phyloP scores from a whole-genome alignment of 2,888 invertebrate genomes.

The Abscondita cerata region DNA sequence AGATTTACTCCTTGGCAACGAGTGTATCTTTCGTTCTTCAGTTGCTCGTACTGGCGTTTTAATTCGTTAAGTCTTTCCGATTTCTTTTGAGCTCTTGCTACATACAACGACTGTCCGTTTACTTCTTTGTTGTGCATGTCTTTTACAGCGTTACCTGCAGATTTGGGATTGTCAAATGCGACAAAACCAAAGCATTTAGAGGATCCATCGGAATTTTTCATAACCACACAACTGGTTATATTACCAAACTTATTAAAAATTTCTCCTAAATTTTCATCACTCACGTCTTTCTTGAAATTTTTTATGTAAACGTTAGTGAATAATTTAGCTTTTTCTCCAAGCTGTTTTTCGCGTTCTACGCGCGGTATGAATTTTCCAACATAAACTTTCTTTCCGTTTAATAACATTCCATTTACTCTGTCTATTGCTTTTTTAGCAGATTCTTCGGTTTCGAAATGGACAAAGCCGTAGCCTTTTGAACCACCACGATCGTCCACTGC shows the following conservation, averaged over 20 bases:
- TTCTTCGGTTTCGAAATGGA: constrained; percentile 98
- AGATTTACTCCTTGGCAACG: constrained; percentile 71
- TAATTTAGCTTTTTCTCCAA: constrained; percentile 92
- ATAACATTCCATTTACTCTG: constrained; percentile 97
- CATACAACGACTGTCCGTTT: constrained; percentile 80
- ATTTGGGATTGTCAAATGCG: constrained; percentile 94
- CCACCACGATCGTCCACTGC: constrained; percentile 93
- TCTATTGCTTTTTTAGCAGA: constrained; percentile 97
- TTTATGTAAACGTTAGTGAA: constrained; percentile 99
- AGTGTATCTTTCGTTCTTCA: constrained; percentile 89
- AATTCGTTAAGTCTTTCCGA: constrained; percentile 96
- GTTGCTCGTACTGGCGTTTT: constrained; percentile 92
- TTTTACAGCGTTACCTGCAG: constrained; percentile 90
- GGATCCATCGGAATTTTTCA: constrained; percentile 89
- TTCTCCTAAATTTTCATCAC: constrained; percentile 85
- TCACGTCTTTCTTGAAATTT: constrained; percentile 94
- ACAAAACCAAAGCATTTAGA: constrained; percentile 99
- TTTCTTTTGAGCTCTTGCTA: constrained; percentile 98
- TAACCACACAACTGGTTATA: constrained; percentile 90
- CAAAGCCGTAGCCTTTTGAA: constrained; percentile 97
- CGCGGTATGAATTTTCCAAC: constrained; percentile 98
- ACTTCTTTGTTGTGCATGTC: constrained; percentile 90
- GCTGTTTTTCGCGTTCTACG: constrained; percentile 94
- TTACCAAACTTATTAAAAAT: constrained; percentile 92
- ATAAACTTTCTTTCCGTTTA: constrained; percentile 97